Percentiles rank a stretch among this genome's conserved stretches.
Conservation (phyloP, 2,888 invertebrate genomes). For the Drosophila neotestacea region DNA sequence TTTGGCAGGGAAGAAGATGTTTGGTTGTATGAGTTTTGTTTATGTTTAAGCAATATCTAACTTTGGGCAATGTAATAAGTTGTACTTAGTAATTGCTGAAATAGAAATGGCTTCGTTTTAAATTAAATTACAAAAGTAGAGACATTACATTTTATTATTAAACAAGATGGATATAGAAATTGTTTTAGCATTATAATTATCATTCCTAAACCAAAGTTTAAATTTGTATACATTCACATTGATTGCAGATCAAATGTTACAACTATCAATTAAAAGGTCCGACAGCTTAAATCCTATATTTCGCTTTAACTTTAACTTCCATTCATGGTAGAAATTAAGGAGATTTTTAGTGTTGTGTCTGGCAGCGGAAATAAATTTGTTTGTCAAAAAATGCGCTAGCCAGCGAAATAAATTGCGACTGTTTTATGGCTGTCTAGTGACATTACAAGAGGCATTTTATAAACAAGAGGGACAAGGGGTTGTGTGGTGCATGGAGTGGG, state of each 20-base stretch:
- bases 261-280: constrained; percentile 4
- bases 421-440: constrained; percentile 75
- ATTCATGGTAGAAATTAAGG: constrained; percentile 15
- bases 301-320: constrained; percentile 14
- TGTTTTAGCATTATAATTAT: too few relatives aligned
- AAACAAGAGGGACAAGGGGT: constrained; percentile 6
- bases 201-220: too few relatives aligned
- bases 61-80: too few relatives aligned
- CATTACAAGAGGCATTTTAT: constrained; percentile 68
- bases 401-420: constrained; percentile 68
- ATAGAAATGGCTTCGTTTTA: too few relatives aligned
- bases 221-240: too few relatives aligned
- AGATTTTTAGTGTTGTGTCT: constrained; percentile 13
- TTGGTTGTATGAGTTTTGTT: background rate
- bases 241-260: background rate
- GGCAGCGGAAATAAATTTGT: constrained; percentile 69
- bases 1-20: background rate
- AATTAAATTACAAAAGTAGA: too few relatives aligned
- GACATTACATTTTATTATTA: too few relatives aligned
- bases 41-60: background rate
- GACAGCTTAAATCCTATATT: background rate
- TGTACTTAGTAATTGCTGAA: too few relatives aligned
- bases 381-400: constrained; percentile 53
- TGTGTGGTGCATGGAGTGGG: background rate
- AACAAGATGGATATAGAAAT: too few relatives aligned